phyloP scores from a whole-genome alignment of 2,888 invertebrate genomes.

The Nomada ruficornis region DNA sequence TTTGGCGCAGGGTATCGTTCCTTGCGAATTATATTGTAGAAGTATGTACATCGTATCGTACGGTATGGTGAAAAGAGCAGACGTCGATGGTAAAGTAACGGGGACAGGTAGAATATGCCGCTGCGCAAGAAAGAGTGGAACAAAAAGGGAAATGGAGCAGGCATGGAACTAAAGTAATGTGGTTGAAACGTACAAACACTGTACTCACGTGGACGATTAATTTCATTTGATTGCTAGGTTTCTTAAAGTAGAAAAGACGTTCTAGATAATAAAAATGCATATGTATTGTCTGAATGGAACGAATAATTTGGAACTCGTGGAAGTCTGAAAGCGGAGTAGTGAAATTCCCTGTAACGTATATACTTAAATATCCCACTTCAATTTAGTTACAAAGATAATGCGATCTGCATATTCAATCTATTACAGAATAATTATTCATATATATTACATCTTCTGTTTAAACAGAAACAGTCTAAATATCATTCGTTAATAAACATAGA shows the following conservation, averaged over 20 bases:
- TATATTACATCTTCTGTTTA: background rate
- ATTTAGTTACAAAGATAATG: background rate
- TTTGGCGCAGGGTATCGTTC: too few species aligned
- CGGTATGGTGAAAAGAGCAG: too few species aligned
- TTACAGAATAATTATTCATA: background rate
- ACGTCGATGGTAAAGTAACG: background rate
- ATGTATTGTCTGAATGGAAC: background rate
- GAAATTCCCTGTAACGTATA: background rate
- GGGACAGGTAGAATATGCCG: too few species aligned
- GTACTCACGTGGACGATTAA: background rate
- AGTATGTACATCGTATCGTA: too few species aligned
- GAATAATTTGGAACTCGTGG: background rate
- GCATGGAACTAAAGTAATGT: slow-evolving; percentile 3
- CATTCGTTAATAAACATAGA: too few species aligned
- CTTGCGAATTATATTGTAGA: too few species aligned
- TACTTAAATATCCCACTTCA: background rate
- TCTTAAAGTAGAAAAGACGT: background rate
- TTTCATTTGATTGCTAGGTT: background rate
- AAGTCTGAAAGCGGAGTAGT: background rate
- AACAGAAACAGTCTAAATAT: too few species aligned
- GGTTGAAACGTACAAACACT: background rate
- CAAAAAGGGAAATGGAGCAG: slow-evolving; percentile 12
- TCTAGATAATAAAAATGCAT: background rate
- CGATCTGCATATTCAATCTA: background rate
- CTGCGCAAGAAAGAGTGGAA: background rate